Base-by-base conservation (phyloP, 2,113 vertebrate species). In the Morone chrysops region DNA sequence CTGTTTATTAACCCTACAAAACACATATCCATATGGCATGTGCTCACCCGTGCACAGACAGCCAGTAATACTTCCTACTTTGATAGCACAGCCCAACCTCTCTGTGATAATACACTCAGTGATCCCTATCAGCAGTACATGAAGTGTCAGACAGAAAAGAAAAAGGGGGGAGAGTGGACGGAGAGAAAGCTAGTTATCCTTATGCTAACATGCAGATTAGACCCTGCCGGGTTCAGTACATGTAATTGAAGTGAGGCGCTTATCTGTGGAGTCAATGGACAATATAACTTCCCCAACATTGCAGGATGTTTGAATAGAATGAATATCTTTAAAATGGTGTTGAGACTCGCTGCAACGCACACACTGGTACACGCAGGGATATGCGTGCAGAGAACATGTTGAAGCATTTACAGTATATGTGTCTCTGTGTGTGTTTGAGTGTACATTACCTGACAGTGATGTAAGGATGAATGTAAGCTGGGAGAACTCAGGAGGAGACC, bases 171-270 rank as follows among this genome's bases (percentile, higher is more conserved):
- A n/a, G 80, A 67, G 78, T 82, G 89, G 85, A 86, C 83, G 89
- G 80, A 81, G 86, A 86, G 87, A 81, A 82, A 85, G 75, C 84
- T 86, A 84, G 92, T 92, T 93, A 92, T 91, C 91, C 84, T 80
- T 59, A 70, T 78, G 80, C 86, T 74, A 88, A 86, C 89, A 92
- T 88, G 89, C 82, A 92, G 90, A 92, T 92, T 90, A 89, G 77
- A 87, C 68, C 87, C 76, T 87, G 90, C 90, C 89, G 78, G 62
- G 80, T 89, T 90, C 86, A 87, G 65, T 84, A 84, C 81, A 80
- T 87, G 87, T 88, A 87, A 94, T 91, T 92, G 89, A 92, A 92
- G 81, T 80, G 47, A 76, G 57, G 78, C 72, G 76, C 89, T 93
- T 93, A 92, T 92, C 88, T 60, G 76, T n/a, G 60, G 74, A 84